A percentile compares a stretch with the other conserved stretches of the same genome.
Evolutionary conservation across 1,140 invertebrate species (phyloP).

Genomic region (Sycophaga agraensis): DNA sequence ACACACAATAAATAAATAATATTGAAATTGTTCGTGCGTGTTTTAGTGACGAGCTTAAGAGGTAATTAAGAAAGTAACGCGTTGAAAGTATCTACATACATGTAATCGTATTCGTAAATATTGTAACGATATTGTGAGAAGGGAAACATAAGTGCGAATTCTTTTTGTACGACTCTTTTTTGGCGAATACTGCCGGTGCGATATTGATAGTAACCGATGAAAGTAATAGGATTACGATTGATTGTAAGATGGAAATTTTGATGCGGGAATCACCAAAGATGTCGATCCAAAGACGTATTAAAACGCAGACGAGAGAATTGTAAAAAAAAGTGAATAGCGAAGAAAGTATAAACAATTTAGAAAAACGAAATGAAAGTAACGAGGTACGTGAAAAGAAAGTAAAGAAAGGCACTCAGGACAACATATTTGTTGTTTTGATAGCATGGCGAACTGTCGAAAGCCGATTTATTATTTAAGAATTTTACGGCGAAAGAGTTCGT

Average conservation of each 20-base stretch:
- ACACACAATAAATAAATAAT: too few species aligned
- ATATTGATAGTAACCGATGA: conserved; percentile 18
- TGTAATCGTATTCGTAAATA: conserved; percentile 8
- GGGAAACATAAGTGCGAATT: conserved; percentile 2
- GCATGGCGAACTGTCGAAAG: conserved; percentile 11
- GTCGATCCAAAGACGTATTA: conserved; percentile 41
- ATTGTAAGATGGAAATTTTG: not conserved
- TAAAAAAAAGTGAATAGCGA: not conserved
- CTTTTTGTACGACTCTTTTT: conserved; percentile 15
- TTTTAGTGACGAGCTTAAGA: conserved; percentile 19
- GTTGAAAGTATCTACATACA: conserved; percentile 14
- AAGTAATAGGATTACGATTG: too few species aligned
- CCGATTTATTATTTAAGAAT: conserved; percentile 26
- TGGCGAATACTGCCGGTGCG: not conserved
- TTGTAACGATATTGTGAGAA: conserved; percentile 2
- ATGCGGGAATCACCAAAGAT: conserved; percentile 41
- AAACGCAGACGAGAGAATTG: not conserved
- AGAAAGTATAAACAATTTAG: not conserved
- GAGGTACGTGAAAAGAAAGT: not conserved
- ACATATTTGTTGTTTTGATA: not conserved
- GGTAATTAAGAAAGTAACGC: conserved; percentile 10
- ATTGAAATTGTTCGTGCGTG: conserved; percentile 3
- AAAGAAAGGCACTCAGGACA: not conserved
- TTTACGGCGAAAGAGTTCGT: conserved; percentile 1
- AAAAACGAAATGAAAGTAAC: conserved; percentile 1